Evolutionary conservation across 64 coral and sea anemone species (phyloP).

Genomic region (Dendrophyllia cribrosa): DNA sequence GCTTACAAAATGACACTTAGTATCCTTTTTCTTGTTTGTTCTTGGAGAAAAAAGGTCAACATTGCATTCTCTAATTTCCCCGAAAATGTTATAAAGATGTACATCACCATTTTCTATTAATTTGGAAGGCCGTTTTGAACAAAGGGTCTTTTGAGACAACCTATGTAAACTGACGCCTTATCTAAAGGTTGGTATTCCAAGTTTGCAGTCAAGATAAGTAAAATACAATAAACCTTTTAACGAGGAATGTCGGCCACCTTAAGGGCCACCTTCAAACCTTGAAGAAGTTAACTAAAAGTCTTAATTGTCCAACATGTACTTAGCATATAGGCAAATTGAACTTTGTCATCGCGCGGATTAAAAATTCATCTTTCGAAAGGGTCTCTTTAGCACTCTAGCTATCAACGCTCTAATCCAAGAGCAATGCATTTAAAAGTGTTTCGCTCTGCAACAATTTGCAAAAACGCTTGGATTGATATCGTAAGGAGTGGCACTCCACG

Average conservation of each 20-base stretch:
- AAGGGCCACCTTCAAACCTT: neutral
- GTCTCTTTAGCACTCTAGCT: neutral
- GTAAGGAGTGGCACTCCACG: neutral
- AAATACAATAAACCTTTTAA: slow-evolving; percentile 17
- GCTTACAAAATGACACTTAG: too few relatives aligned
- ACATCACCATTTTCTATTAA: too few relatives aligned
- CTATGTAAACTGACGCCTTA: neutral
- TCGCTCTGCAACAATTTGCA: neutral
- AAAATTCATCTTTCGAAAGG: slow-evolving; percentile 15
- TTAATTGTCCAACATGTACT: neutral
- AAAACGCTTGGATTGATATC: neutral
- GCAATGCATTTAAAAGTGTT: neutral
- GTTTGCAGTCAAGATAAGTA: neutral
- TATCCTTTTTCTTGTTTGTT: too few relatives aligned
- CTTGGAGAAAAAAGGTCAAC: too few relatives aligned
- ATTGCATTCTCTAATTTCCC: too few relatives aligned
- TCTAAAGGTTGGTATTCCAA: neutral
- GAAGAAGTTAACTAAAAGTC: slow-evolving; percentile 4
- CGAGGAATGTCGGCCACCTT: slow-evolving; percentile 23
- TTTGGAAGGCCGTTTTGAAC: too few relatives aligned
- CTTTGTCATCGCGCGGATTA: slow-evolving; percentile 32
- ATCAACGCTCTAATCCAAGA: too few relatives aligned
- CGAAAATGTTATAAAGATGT: too few relatives aligned
- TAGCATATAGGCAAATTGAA: neutral
- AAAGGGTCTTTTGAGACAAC: neutral